Percentiles rank a stretch among this genome's conserved stretches.
Conservation (phyloP, 2,888 invertebrate species). For the Alsophila aescularia region DNA sequence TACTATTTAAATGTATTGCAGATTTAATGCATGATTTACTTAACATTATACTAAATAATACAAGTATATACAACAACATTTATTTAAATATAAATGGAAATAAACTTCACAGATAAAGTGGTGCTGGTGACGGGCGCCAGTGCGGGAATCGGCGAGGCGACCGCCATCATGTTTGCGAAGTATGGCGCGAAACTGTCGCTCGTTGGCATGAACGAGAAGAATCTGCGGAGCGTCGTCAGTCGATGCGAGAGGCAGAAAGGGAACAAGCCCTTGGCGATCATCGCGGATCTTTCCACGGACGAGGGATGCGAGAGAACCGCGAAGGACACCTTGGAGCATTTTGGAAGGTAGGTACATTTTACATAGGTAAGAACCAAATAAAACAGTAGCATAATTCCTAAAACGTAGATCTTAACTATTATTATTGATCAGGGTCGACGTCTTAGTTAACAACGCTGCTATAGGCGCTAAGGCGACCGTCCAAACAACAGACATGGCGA, state of each 20-base stretch:
- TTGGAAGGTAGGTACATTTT: constrained; percentile 46
- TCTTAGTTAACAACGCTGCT: constrained; percentile 85
- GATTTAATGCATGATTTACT: too few species aligned
- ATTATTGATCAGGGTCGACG: constrained; percentile 86
- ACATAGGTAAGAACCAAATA: too few species aligned
- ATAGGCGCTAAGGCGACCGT: constrained; percentile 68
- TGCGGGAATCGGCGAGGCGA: constrained; percentile 54
- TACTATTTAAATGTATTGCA: too few species aligned
- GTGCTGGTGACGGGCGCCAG: constrained; percentile 59
- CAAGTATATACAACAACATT: too few species aligned
- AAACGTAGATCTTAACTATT: too few species aligned
- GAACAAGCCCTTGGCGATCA: constrained; percentile 42
- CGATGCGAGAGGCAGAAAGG: constrained; percentile 43
- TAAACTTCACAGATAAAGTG: constrained; percentile 50
- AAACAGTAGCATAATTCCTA: too few species aligned
- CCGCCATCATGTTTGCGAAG: constrained; percentile 48
- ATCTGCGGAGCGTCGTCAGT: constrained; percentile 42
- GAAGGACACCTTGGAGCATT: constrained; percentile 47
- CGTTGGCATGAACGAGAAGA: constrained; percentile 49
- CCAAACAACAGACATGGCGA: constrained; percentile 46
- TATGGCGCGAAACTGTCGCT: constrained; percentile 49
- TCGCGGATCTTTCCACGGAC: constrained; percentile 55
- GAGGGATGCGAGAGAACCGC: constrained; percentile 51
- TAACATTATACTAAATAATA: too few species aligned
- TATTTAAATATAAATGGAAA: too few species aligned